Percentiles rank a stretch among this genome's conserved stretches.
phyloP scores from a whole-genome alignment of 2,888 invertebrate genomes.

The Conchocele bisecta region DNA sequence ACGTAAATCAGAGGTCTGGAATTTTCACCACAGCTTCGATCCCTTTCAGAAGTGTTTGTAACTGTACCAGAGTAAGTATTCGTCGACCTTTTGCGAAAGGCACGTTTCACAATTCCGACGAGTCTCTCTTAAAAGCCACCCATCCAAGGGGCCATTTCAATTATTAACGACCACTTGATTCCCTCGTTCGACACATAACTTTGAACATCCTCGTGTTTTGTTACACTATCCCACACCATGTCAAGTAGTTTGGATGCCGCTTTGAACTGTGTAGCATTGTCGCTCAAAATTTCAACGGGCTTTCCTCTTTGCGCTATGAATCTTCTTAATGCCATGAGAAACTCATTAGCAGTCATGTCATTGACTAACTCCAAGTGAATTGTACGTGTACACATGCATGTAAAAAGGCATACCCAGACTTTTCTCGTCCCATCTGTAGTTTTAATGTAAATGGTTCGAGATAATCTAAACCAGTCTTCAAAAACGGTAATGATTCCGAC shows the following conservation, averaged over 20 bases:
- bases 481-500: constrained; percentile 6
- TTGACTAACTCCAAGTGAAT: constrained; percentile 6
- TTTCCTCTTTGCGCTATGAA: not conserved
- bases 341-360: constrained; percentile 8
- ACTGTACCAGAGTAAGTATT: not conserved
- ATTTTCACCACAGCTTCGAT: constrained; percentile 14
- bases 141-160: constrained; percentile 5
- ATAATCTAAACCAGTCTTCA: constrained; percentile 9
- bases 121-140: constrained; percentile 20
- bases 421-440: not conserved
- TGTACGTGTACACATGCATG: constrained; percentile 3
- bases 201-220: not conserved
- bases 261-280: constrained; percentile 1
- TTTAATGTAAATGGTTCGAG: constrained; percentile 7
- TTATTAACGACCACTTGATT: not conserved
- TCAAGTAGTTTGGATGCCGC: not conserved
- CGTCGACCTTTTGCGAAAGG: not conserved
- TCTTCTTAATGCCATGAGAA: constrained; percentile 5
- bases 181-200: not conserved
- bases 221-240: not conserved
- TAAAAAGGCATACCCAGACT: constrained; percentile 9
- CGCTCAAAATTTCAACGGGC: not conserved
- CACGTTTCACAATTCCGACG: constrained; percentile 16
- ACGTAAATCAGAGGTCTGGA: constrained; percentile 24
- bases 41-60: constrained; percentile 8